These are phyloP conservation scores for Mobula birostris DNA, from an alignment of 2,113 vertebrate species.

Conservation along the genomic window DNA sequence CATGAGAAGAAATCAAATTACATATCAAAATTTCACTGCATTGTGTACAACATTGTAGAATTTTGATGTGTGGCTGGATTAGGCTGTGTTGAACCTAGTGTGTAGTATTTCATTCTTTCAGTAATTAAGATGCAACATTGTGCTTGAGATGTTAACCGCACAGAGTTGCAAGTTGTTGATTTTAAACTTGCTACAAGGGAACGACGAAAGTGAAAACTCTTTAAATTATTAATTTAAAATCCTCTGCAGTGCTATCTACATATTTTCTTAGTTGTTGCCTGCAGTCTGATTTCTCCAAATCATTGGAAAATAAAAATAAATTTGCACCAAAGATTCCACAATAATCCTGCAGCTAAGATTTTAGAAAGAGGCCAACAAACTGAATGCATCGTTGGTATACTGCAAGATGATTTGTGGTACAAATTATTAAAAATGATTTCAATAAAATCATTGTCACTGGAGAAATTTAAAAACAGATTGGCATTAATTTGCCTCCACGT, in stretches of 20 bases:
- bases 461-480: not conserved
- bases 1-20: not conserved
- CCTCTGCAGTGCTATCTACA: not conserved
- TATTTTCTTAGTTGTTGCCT: not conserved
- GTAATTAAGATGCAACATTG: slow-evolving; percentile 6
- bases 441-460: not conserved
- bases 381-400: not conserved
- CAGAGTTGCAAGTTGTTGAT: not conserved
- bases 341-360: not conserved
- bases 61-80: slow-evolving; percentile 6
- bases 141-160: not conserved
- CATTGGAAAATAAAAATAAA: not conserved
- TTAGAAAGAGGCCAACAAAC: not conserved
- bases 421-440: not conserved
- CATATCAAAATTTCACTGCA: not conserved
- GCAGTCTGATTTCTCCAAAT: not conserved
- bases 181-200: not conserved
- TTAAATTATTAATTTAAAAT: not conserved
- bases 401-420: no score
- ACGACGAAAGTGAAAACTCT: not conserved
- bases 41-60: not conserved
- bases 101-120: slow-evolving; percentile 15
- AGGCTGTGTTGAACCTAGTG: not conserved
- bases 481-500: no score
- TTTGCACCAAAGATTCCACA: not conserved